Base-by-base conservation (phyloP, 2,888 invertebrate species). In the Mactromeris polynyma region DNA sequence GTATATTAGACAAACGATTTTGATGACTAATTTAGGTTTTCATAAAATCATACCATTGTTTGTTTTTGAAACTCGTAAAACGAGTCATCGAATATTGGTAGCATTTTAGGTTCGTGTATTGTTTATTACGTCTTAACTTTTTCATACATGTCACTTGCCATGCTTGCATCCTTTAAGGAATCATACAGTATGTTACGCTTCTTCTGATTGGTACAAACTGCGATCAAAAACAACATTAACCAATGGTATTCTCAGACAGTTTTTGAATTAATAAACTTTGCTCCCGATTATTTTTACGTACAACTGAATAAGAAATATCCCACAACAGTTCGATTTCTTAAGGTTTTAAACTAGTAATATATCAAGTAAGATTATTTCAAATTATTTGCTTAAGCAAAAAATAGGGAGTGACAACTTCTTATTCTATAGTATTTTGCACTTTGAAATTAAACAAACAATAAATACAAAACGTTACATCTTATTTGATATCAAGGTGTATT, bases 21-120 rank as follows among this genome's bases (percentile, higher is more conserved):
- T 73, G 73, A 73, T 36, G 73, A 73, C 73, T 73, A 36, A 73
- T 36, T 33, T 19, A 73, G 73, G 36, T 33, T 73, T 73, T 73
- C 73, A 36, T 36, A 11, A 33, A 33, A 9, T 73, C 73, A 73
- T 73, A 69, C 64, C 82, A 82, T 40, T 42, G 78, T 69, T 77
- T 86, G 81, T 77, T 85, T 86, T 84, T 51, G 7, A 33, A 73
- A 82, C 86, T 86, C 86, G 86, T 86, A 58, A 86, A 86, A 86
- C 86, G 86, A 86, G 86, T 73, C 42, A 36, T 73, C 19, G 73
- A 73, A 73, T 73, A 36, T 36, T 73, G 73, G 73, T 73, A 73
- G 73, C 36, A 33, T 73, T 73, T 73, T 73, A 73, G 73, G 36
- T 33, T 33, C 26, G 26, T 73, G 73, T 73, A 73, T 36, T 33